Evolutionary conservation across 2,797 vertebrate genomes (phyloP).

Genomic region (Mormyrops boulengeri): DNA sequence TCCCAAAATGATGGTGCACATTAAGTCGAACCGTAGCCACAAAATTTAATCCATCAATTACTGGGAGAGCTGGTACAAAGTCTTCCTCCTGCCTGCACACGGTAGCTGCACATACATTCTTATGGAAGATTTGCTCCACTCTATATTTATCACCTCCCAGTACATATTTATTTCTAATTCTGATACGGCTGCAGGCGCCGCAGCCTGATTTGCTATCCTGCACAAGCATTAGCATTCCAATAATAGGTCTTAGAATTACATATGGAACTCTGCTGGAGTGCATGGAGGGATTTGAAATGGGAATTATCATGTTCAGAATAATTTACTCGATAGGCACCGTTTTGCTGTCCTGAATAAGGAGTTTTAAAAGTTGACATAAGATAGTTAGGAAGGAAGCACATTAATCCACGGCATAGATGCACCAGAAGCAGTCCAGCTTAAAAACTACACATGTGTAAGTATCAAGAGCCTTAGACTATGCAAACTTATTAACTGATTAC

Average conservation of each 20-base stretch:
- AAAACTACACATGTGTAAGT: neutral
- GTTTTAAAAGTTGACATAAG: conserved; percentile 51
- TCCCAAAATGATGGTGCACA: conserved; percentile 58
- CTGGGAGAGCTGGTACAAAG: conserved; percentile 65
- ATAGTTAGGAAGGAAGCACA: conserved; percentile 50
- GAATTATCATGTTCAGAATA: conserved; percentile 73
- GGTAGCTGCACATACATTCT: conserved; percentile 54
- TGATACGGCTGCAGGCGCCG: conserved; percentile 70
- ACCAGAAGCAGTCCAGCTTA: neutral
- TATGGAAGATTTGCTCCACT: conserved; percentile 64
- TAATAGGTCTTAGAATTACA: conserved; percentile 74
- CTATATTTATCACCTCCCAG: conserved; percentile 73
- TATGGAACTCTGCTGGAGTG: conserved; percentile 68
- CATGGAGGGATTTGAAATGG: conserved; percentile 67
- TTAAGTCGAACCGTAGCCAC: conserved; percentile 62
- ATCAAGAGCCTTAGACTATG: neutral
- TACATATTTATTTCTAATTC: conserved; percentile 79
- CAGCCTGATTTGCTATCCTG: conserved; percentile 68
- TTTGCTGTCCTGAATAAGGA: conserved; percentile 52
- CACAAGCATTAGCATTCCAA: conserved; percentile 66
- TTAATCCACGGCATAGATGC: conserved; percentile 2
- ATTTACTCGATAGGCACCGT: conserved; percentile 60
- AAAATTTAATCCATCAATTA: conserved; percentile 76
- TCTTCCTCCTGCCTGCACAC: conserved; percentile 62
- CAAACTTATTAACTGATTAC: neutral